A percentile compares a stretch with the other conserved stretches of the same genome.
phyloP scores from a whole-genome alignment of 2,797 vertebrate species.

The Betta splendens region DNA sequence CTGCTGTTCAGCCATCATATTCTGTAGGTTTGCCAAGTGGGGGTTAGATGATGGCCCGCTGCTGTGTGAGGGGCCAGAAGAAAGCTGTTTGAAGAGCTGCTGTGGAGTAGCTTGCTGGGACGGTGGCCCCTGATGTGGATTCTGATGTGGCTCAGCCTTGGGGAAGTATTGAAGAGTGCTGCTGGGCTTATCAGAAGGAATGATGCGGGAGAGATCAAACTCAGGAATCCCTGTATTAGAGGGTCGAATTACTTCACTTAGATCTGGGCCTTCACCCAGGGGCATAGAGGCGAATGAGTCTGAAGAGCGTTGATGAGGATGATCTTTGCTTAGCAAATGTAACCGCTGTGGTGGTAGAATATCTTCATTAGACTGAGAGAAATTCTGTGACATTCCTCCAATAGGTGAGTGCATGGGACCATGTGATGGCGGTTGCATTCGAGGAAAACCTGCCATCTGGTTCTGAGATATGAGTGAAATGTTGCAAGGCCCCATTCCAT shows the following conservation, averaged over 20 bases:
- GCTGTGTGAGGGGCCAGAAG: slow-evolving; percentile 82
- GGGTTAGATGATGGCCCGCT: slow-evolving; percentile 86
- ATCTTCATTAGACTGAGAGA: slow-evolving; percentile 83
- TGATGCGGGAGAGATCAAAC: slow-evolving; percentile 97
- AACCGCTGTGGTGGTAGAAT: slow-evolving; percentile 84
- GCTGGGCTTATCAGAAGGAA: slow-evolving; percentile 98
- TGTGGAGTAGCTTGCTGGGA: slow-evolving; percentile 80
- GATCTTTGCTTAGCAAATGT: slow-evolving; percentile 88
- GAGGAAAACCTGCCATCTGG: slow-evolving; percentile 86
- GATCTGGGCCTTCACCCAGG: slow-evolving; percentile 90
- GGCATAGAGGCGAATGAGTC: slow-evolving; percentile 82
- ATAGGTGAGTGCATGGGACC: slow-evolving; percentile 85
- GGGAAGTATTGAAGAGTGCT: slow-evolving; percentile 99
- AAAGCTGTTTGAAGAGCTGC: slow-evolving; percentile 93
- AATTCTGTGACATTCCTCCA: slow-evolving; percentile 86
- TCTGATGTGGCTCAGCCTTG: slow-evolving; percentile 82
- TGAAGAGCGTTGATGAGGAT: slow-evolving; percentile 82
- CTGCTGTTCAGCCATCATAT: slow-evolving; percentile 97
- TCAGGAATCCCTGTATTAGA: slow-evolving; percentile 94
- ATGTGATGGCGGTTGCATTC: slow-evolving; percentile 86
- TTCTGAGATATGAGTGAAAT: slow-evolving; percentile 89
- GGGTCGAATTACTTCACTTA: slow-evolving; percentile 95
- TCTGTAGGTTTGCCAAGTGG: slow-evolving; percentile 91
- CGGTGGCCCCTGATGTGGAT: slow-evolving; percentile 77
- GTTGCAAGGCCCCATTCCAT: slow-evolving; percentile 85